Evolutionary conservation across 2,888 invertebrate genomes (phyloP), one percentile per base, ranked within the genome.

Genomic region (Andrena chrysosceles): DNA sequence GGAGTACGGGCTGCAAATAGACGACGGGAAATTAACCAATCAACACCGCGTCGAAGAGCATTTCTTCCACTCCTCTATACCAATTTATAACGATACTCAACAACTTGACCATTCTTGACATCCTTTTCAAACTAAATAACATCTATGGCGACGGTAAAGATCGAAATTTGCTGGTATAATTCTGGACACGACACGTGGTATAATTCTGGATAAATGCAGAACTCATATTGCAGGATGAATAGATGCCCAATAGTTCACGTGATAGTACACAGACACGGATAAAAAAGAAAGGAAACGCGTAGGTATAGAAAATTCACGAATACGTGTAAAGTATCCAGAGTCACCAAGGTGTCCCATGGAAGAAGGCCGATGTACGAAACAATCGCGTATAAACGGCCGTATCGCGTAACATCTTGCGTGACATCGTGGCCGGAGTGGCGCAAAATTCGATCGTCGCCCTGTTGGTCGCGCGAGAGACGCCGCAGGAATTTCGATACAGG

Each of bases 381-480:
- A 56, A 56, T 54, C 56, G 63, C 54, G 72, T 49, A 56, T 73
- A 42, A 73, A 66, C 56, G 54, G 26, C 56, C 59, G 73, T 64
- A 64, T 66, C 77, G 59, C 35, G 60, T 60, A 60, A 60, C 66
- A 64, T 42, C 33, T 74, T 42, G 76, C 66, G 66, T 74, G 59
- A 74, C 77, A 52, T n/a, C 62, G 60, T 26, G 49, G 29, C 31
- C 16, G 33, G 49, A 31, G 13, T 23, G 59, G 62, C 49, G 78
- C 63, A 72, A 81, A 79, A 81, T 81, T 81, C 64, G 79, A 78
- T 77, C 77, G 68, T 26, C 42, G 52, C 16, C 48, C 16, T 10
- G 23, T 56, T 23, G 56, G 56, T 56, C 56, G 4, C 35, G 48
- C 42, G 52, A 20, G 42, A 42, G 68, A 77, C 78, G 70, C 81